Conservation (phyloP, 2,888 invertebrate genomes). For the Nesidiocoris tenuis region DNA sequence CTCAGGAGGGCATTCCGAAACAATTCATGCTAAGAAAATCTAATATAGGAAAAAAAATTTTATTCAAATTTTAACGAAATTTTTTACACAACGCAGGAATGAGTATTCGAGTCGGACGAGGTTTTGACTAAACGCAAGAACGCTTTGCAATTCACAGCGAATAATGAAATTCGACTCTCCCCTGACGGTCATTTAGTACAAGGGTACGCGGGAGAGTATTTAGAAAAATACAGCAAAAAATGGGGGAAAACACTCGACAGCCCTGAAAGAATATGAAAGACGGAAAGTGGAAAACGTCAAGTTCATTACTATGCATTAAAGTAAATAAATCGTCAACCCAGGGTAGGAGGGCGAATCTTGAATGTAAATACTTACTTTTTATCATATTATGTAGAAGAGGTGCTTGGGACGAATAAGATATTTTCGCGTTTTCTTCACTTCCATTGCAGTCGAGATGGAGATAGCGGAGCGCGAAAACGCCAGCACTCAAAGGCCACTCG, state of each 20-base stretch:
- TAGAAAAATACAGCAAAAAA: background rate
- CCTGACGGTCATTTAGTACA: background rate
- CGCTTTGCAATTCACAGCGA: background rate
- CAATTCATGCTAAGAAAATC: too few species aligned
- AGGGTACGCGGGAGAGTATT: background rate
- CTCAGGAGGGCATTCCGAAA: too few species aligned
- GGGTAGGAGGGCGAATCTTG: constrained; percentile 13
- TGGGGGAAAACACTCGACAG: background rate
- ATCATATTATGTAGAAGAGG: background rate
- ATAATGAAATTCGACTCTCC: background rate
- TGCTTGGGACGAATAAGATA: constrained; percentile 13
- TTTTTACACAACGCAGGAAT: too few species aligned
- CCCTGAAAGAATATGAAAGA: background rate
- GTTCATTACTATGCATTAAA: constrained; percentile 28
- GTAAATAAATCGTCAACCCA: constrained; percentile 24
- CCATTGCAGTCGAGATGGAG: background rate
- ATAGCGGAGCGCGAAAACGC: background rate
- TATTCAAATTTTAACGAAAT: too few species aligned
- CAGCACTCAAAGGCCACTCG: background rate
- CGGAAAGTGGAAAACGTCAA: background rate
- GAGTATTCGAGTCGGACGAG: too few species aligned
- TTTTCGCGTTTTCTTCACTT: constrained; percentile 9
- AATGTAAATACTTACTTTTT: constrained; percentile 21
- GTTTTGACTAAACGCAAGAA: too few species aligned
- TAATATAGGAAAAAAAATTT: too few species aligned